Evolutionary conservation across 2,113 vertebrate genomes (phyloP), one percentile per base, ranked within the genome.

Genomic region (Cyprinodon variegatus): DNA sequence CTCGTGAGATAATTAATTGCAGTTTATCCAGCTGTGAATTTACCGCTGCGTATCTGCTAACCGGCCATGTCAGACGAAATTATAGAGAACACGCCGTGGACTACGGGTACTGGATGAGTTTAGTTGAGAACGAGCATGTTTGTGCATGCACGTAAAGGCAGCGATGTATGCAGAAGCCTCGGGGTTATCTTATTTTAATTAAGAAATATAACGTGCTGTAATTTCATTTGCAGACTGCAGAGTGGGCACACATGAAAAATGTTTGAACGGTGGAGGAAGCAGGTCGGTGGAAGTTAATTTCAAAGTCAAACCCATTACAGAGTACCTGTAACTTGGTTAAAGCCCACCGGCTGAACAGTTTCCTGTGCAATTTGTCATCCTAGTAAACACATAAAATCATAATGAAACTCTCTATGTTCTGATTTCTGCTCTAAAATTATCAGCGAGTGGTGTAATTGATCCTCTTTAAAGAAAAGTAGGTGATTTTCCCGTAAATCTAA

Each of bases 101-200:
- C 66, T 20, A 39, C 11, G 74, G n/a, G 20, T 40, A 61, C 68
- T 85, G 48, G 40, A 72, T 53, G 38, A 59, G 22, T 77, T 10
- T 8, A 62, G 37, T 64, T 53, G 20, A 67, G 83, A 37, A 22
- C 3, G 43, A 75, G 73, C 70, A 82, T 82, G 71, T 86, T 72
- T 87, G 77, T 78, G 14, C 65, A 38, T 63, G 70, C 68, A 83
- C 60, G 59, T 71, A 43, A 78, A 81, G 76, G 72, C 77, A 68
- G n/a, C 63, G 22, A 76, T 72, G 81, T 81, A 88, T 81, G 88
- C 72, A 45, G 64, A 64, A 64, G 88, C 91, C 92, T 85, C 57
- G 11, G 90, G 91, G 87, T 89, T 90, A 89, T 84, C 69, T 74
- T n/a, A 82, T 70, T 83, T 86, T 91, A 93, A 92, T 94, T 90